Conservation (phyloP, 2,113 vertebrate genomes). For the Castor canadensis region DNA sequence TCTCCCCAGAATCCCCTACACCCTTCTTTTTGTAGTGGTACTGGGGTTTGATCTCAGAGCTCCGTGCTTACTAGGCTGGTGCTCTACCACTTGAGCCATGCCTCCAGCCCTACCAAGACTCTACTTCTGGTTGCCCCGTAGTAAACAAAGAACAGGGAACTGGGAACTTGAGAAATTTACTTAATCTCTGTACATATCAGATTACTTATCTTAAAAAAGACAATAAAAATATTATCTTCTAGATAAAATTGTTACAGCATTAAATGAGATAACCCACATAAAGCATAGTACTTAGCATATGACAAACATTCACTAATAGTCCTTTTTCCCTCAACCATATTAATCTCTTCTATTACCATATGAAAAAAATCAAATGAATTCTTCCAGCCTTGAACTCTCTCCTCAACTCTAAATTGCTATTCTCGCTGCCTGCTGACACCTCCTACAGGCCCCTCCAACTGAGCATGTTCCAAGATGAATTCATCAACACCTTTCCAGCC, state of each 20-base stretch:
- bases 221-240: neutral
- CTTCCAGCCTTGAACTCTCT: neutral
- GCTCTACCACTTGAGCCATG: too few species aligned
- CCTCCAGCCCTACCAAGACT: too few species aligned
- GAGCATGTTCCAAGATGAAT: neutral
- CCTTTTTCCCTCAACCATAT: neutral
- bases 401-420: neutral
- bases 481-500: neutral
- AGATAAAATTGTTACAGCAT: neutral
- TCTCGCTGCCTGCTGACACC: neutral
- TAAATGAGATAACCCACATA: neutral
- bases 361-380: neutral
- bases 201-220: neutral
- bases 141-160: too few species aligned
- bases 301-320: neutral
- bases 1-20: neutral
- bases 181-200: neutral
- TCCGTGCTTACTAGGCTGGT: too few species aligned
- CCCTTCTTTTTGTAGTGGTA: too few species aligned
- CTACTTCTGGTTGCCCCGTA: too few species aligned
- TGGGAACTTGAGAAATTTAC: neutral
- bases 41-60: too few species aligned
- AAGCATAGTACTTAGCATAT: neutral
- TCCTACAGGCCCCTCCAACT: neutral
- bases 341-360: neutral